Conservation (phyloP, 2,113 vertebrate genomes). For the Recurvirostra avosetta region DNA sequence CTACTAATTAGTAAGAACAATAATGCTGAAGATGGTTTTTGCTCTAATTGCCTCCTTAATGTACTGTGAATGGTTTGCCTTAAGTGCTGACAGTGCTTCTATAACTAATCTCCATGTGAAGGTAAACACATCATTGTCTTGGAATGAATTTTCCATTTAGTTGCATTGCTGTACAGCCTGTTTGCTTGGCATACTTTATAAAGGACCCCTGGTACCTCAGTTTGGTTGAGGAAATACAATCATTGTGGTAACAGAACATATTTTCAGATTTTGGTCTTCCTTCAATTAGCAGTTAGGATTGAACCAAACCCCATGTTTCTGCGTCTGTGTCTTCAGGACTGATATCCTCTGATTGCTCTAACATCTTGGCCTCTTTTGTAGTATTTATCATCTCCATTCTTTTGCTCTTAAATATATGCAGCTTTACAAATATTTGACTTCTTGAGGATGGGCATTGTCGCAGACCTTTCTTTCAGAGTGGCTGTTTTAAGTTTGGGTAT, state of each 20-base stretch:
- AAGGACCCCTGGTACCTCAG: background rate
- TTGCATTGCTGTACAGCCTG: background rate
- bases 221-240: background rate
- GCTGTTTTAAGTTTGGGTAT: background rate
- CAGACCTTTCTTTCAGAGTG: background rate
- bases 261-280: background rate
- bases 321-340: background rate
- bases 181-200: slow-evolving; percentile 29
- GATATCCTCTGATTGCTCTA: background rate
- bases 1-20: slow-evolving; percentile 70
- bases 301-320: background rate
- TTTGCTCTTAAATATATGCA: background rate
- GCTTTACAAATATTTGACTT: background rate
- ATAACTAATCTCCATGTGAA: slow-evolving; percentile 58
- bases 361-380: background rate
- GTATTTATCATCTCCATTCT: background rate
- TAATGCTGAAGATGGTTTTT: slow-evolving; percentile 66
- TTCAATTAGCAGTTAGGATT: background rate
- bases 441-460: background rate
- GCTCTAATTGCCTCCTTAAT: slow-evolving; percentile 65
- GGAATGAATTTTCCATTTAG: slow-evolving; percentile 54
- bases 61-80: slow-evolving; percentile 62
- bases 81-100: slow-evolving; percentile 68
- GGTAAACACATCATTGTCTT: slow-evolving; percentile 57
- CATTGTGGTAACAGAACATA: background rate